Conservation (phyloP, 2,888 invertebrate species). For the Tromatobia lineatoria region DNA sequence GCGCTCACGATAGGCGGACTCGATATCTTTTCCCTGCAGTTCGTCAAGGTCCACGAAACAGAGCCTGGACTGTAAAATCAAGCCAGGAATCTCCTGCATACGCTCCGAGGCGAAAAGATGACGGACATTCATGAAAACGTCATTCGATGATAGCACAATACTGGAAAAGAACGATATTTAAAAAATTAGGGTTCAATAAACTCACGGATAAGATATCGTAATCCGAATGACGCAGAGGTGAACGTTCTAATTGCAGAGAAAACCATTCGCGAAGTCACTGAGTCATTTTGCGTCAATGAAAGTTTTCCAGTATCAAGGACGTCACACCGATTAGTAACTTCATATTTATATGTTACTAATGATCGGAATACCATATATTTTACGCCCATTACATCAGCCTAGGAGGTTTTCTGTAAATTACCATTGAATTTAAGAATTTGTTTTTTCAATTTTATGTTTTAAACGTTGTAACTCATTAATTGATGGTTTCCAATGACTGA, state of each 20-base stretch:
- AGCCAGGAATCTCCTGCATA: slow-evolving; percentile 41
- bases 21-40: slow-evolving; percentile 44
- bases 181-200: background rate
- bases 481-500: slow-evolving; percentile 26
- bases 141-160: slow-evolving; percentile 5
- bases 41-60: slow-evolving; percentile 51
- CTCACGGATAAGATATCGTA: slow-evolving; percentile 70
- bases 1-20: slow-evolving; percentile 37
- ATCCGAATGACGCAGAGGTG: slow-evolving; percentile 76
- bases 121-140: slow-evolving; percentile 29
- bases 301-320: slow-evolving; percentile 59
- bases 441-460: background rate
- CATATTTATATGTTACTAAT: background rate
- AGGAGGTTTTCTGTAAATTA: background rate
- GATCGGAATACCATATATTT: background rate
- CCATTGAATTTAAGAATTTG: background rate
- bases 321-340: slow-evolving; percentile 58
- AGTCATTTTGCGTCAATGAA: slow-evolving; percentile 79
- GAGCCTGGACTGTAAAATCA: slow-evolving; percentile 26
- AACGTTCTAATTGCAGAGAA: slow-evolving; percentile 71
- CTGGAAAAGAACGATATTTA: background rate
- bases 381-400: background rate
- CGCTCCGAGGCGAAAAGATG: slow-evolving; percentile 28
- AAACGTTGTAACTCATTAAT: slow-evolving; percentile 52
- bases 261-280: slow-evolving; percentile 70